Evolutionary conservation across 2,888 invertebrate species (phyloP).

Genomic region (Drosophila ustulata): DNA sequence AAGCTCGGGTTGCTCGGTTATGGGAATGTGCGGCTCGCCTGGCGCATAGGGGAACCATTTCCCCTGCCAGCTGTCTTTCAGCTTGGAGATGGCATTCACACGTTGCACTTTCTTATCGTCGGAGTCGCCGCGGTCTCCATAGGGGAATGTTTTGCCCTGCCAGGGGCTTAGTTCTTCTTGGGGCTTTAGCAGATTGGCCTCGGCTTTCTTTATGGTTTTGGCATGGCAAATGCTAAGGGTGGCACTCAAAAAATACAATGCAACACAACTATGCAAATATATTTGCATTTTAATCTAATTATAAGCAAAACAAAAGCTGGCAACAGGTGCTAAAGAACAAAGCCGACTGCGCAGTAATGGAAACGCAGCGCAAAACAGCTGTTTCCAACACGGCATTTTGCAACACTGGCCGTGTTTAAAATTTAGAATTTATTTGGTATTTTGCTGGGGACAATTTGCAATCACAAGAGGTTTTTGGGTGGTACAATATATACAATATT

Average conservation of each 20-base stretch:
- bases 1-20: too few relatives aligned
- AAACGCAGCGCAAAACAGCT: constrained; percentile 55
- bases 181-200: constrained; percentile 68
- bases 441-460: constrained; percentile 5
- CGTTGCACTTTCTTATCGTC: constrained; percentile 44
- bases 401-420: constrained; percentile 32
- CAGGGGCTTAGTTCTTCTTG: constrained; percentile 35
- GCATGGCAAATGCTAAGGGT: constrained; percentile 23
- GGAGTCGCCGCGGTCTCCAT: constrained; percentile 40
- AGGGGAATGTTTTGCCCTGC: constrained; percentile 65
- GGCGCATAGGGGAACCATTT: constrained; percentile 75
- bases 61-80: constrained; percentile 47
- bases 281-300: constrained; percentile 52
- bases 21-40: constrained; percentile 12
- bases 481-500: constrained; percentile 41
- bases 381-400: constrained; percentile 11
- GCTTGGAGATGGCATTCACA: constrained; percentile 14
- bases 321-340: constrained; percentile 54
- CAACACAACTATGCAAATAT: constrained; percentile 11
- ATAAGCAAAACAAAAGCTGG: constrained; percentile 36
- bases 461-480: constrained; percentile 42
- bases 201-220: constrained; percentile 75
- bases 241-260: constrained; percentile 34
- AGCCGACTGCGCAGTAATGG: constrained; percentile 51
- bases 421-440: constrained; percentile 17